Evolutionary conservation across 2,797 vertebrate species (phyloP).

Genomic region (Passerculus sandwichensis): DNA sequence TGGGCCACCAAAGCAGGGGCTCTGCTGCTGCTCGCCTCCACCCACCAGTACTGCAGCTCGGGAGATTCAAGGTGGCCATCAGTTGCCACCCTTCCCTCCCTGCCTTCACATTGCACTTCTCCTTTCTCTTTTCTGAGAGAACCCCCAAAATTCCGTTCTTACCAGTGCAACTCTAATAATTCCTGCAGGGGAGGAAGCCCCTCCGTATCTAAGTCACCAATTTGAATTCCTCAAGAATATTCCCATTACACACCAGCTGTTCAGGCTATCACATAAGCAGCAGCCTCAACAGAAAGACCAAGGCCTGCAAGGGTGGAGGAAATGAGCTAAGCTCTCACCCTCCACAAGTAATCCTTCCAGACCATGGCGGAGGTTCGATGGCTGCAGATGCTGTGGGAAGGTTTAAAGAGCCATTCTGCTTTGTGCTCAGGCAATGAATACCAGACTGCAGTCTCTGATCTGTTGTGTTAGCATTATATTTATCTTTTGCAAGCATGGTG

Average conservation of each 20-base stretch:
- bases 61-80: not conserved
- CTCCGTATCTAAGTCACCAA: fast-evolving
- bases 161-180: not conserved
- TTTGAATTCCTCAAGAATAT: slow-evolving; percentile 14
- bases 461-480: slow-evolving; percentile 3
- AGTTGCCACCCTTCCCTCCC: not conserved
- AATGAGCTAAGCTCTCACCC: not conserved
- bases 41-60: not conserved
- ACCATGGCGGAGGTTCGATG: not conserved
- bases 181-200: not conserved
- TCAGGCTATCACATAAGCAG: not conserved
- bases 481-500: slow-evolving; percentile 27
- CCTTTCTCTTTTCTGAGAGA: not conserved
- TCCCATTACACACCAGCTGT: not conserved
- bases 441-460: not conserved
- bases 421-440: not conserved
- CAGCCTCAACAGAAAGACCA: not conserved
- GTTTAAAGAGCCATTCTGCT: not conserved
- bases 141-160: not conserved
- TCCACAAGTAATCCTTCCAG: not conserved
- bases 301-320: not conserved
- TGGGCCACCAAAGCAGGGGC: not conserved
- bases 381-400: not conserved
- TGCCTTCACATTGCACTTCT: not conserved
- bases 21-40: not conserved